Percentiles rank a stretch among this genome's conserved stretches.
phyloP scores from a whole-genome alignment of 2,113 vertebrate species.

The Nyctereutes procyonoides region DNA sequence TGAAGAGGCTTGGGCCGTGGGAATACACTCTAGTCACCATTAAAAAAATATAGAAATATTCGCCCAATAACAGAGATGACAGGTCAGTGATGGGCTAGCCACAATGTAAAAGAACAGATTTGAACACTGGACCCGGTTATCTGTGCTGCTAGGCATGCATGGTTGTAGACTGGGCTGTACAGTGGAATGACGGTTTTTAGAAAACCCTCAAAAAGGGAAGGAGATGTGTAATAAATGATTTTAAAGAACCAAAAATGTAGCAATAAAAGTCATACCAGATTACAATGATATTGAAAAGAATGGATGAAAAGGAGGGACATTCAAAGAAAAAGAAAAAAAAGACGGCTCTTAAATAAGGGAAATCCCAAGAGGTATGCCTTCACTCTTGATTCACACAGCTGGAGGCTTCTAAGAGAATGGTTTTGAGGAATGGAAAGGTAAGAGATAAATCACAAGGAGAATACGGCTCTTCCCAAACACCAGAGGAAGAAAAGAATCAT shows the following conservation, averaged over 20 bases:
- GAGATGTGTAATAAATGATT: background rate
- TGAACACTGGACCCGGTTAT: background rate
- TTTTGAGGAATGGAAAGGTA: background rate
- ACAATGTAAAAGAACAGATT: no score
- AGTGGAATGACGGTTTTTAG: no score
- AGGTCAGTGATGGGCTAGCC: background rate
- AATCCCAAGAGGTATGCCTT: background rate
- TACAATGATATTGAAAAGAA: background rate
- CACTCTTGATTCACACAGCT: no score
- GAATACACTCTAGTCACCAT: background rate
- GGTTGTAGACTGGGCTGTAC: background rate
- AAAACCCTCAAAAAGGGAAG: background rate
- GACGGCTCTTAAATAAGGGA: background rate
- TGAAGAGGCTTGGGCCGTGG: rapidly evolving
- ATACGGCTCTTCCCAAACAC: background rate
- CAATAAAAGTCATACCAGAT: background rate
- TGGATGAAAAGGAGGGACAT: background rate
- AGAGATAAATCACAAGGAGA: no score
- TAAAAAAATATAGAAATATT: no score
- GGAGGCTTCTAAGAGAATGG: background rate
- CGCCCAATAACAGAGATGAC: background rate
- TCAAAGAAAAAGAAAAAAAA: background rate
- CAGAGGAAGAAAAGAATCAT: background rate
- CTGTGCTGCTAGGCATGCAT: no score
- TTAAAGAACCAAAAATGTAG: background rate